Percentiles rank a stretch among this genome's conserved stretches.
Evolutionary conservation across 35 echinoderm and acorn worm genomes (phyloP).

Genomic region (Heliocidaris tuberculata): DNA sequence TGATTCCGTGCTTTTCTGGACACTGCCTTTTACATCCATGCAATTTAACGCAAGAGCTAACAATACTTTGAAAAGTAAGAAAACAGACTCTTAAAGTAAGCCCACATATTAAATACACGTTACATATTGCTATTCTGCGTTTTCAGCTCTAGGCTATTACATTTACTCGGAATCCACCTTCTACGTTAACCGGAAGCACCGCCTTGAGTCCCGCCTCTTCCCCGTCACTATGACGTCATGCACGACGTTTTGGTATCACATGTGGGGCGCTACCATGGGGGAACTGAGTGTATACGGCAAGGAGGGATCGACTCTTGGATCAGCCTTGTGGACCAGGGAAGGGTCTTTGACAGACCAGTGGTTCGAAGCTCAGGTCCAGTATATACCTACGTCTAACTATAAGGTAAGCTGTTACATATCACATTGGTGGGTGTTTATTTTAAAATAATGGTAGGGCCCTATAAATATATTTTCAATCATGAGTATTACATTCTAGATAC

Average conservation of each 20-base stretch:
- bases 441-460: neutral
- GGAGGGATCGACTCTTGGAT: conserved; percentile 3
- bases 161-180: conserved; percentile 66
- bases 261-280: conserved; percentile 58
- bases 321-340: conserved; percentile 46
- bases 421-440: neutral
- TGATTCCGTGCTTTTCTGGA: too few relatives aligned
- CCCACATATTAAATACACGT: too few relatives aligned
- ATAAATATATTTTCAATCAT: neutral
- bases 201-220: conserved; percentile 29
- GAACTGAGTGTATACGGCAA: conserved; percentile 50
- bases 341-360: conserved; percentile 50
- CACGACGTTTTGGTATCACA: conserved; percentile 73
- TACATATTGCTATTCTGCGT: neutral
- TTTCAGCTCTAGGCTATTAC: conserved; percentile 35
- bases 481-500: neutral
- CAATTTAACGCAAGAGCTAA: too few relatives aligned
- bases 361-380: conserved; percentile 34
- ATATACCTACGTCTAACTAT: conserved; percentile 21
- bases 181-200: neutral
- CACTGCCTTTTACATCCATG: too few relatives aligned
- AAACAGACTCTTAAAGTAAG: too few relatives aligned
- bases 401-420: neutral
- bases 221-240: conserved; percentile 41
- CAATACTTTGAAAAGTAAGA: too few relatives aligned